These are phyloP conservation scores for Synanceia verrucosa DNA, from an alignment of 2,797 vertebrate species.

Conservation along the genomic window DNA sequence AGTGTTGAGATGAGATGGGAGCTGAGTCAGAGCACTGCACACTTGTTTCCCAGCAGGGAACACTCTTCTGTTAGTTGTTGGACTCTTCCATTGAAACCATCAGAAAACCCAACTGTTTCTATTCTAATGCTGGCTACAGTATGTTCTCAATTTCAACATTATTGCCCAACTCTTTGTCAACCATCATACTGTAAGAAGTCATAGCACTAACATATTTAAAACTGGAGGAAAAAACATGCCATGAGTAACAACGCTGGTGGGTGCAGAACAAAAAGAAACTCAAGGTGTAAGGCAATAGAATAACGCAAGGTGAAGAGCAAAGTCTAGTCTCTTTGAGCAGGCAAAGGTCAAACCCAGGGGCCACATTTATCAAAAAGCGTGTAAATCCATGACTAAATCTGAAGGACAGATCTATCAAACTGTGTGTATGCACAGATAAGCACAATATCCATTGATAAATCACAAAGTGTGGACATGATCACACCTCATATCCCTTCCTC, in stretches of 20 bases:
- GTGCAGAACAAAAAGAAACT: background rate
- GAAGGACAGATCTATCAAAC: too few species aligned
- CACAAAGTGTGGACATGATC: too few species aligned
- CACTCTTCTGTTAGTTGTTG: background rate
- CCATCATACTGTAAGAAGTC: background rate
- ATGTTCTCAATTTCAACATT: background rate
- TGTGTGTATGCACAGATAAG: too few species aligned
- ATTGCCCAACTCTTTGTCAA: background rate
- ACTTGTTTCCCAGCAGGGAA: background rate
- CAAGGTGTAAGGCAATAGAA: background rate
- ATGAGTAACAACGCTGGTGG: background rate
- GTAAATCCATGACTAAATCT: too few species aligned
- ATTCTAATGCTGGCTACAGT: background rate
- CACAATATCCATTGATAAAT: too few species aligned
- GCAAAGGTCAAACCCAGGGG: background rate
- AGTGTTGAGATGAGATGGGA: slow-evolving; percentile 15
- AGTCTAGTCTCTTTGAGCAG: background rate
- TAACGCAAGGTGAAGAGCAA: background rate
- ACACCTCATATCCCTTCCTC: too few species aligned
- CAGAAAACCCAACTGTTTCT: background rate
- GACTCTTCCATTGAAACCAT: background rate
- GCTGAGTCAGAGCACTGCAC: slow-evolving; percentile 5
- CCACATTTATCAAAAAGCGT: too few species aligned
- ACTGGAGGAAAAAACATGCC: background rate
- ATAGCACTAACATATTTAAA: too few species aligned